phyloP scores from a whole-genome alignment of 1,140 invertebrate genomes.

The Akabosia matsudoensis region DNA sequence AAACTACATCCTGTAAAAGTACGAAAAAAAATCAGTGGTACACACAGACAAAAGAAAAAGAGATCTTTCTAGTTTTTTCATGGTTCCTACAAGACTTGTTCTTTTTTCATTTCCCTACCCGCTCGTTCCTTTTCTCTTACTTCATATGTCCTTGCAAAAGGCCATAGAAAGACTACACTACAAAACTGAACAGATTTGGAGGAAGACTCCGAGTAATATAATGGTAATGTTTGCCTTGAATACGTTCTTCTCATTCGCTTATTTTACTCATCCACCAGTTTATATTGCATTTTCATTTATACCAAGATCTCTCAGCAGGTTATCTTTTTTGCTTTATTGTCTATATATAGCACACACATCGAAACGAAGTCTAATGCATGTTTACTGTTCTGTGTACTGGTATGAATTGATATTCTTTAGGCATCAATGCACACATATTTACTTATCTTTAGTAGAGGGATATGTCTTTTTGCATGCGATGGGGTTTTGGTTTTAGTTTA shows the following conservation, averaged over 20 bases:
- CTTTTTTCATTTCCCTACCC: constrained; percentile 8
- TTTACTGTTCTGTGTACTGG: too few relatives aligned
- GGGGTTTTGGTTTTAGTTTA: too few relatives aligned
- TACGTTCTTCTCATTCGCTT: background rate
- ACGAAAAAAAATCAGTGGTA: background rate
- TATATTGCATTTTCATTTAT: background rate
- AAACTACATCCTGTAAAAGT: background rate
- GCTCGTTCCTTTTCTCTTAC: background rate
- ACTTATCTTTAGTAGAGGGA: too few relatives aligned
- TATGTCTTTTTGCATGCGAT: too few relatives aligned
- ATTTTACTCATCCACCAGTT: background rate
- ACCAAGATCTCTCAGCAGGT: background rate
- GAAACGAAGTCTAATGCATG: too few relatives aligned
- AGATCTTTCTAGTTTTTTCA: background rate
- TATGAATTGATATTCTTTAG: too few relatives aligned
- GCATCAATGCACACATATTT: too few relatives aligned
- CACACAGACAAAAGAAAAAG: too few relatives aligned
- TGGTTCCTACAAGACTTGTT: background rate
- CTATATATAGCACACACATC: too few relatives aligned
- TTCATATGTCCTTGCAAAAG: background rate
- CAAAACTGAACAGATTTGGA: background rate
- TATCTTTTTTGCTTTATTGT: background rate
- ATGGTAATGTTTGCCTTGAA: background rate
- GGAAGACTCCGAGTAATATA: background rate
- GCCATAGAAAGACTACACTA: background rate